These are phyloP conservation scores for Andrena dorsata DNA, from an alignment of 2,888 invertebrate species.

Conservation along the genomic window DNA sequence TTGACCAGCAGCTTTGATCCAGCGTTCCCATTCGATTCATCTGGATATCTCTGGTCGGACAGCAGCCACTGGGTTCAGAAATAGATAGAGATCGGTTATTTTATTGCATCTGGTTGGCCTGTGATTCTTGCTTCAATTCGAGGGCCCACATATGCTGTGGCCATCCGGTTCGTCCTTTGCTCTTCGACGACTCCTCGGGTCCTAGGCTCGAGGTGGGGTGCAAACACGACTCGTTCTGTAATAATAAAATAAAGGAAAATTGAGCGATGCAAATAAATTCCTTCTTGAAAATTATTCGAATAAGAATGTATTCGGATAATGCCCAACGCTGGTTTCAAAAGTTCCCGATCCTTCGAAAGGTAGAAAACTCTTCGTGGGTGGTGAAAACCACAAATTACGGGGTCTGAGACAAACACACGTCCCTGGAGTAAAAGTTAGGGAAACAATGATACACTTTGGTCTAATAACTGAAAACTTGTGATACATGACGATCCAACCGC, in stretches of 20 bases:
- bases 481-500: slow-evolving; percentile 9
- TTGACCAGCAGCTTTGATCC: background rate
- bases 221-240: slow-evolving; percentile 81
- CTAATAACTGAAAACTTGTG: slow-evolving; percentile 2
- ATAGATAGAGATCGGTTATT: slow-evolving; percentile 47
- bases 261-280: background rate
- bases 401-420: slow-evolving; percentile 4
- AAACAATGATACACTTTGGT: background rate
- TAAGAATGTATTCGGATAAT: no score
- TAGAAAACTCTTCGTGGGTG: no score
- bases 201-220: slow-evolving; percentile 73
- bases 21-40: slow-evolving; percentile 2
- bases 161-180: slow-evolving; percentile 97
- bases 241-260: slow-evolving; percentile 38
- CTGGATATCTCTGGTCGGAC: background rate
- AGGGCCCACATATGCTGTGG: slow-evolving; percentile 98
- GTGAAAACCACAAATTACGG: slow-evolving; percentile 44
- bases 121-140: slow-evolving; percentile 90
- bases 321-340: background rate
- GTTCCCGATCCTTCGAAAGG: background rate
- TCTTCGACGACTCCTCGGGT: slow-evolving; percentile 84
- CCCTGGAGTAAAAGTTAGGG: background rate
- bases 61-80: slow-evolving; percentile 15
- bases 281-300: no score
- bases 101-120: slow-evolving; percentile 78